These are phyloP conservation scores for Xiphorhynchus erythropygius DNA, from an alignment of 2,797 vertebrate species.

Conservation along the genomic window DNA sequence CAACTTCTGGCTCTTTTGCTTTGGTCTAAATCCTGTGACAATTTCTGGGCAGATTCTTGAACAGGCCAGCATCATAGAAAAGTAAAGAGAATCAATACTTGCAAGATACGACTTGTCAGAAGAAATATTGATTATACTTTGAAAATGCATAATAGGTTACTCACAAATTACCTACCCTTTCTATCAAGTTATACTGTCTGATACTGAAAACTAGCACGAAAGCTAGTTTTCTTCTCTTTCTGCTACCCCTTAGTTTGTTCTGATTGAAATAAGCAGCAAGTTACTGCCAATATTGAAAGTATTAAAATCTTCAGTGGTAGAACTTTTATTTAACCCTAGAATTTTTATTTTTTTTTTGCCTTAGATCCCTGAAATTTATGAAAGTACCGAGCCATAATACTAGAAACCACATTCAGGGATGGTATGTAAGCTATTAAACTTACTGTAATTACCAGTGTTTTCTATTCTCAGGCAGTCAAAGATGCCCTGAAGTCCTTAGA, in stretches of 20 bases:
- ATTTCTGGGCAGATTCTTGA: constrained; percentile 12
- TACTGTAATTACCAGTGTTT: background rate
- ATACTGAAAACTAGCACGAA: background rate
- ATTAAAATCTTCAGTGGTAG: background rate
- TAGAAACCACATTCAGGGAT: background rate
- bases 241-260: background rate
- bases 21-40: background rate
- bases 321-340: background rate
- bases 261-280: background rate
- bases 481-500: background rate
- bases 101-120: background rate
- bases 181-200: background rate
- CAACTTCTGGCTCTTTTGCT: constrained; percentile 8
- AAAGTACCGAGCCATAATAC: background rate
- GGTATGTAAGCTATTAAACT: background rate
- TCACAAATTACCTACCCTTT: background rate
- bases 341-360: background rate
- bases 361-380: background rate
- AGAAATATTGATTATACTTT: background rate
- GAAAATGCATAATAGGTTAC: background rate
- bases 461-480: background rate
- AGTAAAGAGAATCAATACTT: background rate
- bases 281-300: background rate
- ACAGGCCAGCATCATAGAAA: background rate
- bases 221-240: background rate